Evolutionary conservation across 2,888 invertebrate genomes (phyloP), one percentile per base, ranked within the genome.

Genomic region (Chloromyia formosa): DNA sequence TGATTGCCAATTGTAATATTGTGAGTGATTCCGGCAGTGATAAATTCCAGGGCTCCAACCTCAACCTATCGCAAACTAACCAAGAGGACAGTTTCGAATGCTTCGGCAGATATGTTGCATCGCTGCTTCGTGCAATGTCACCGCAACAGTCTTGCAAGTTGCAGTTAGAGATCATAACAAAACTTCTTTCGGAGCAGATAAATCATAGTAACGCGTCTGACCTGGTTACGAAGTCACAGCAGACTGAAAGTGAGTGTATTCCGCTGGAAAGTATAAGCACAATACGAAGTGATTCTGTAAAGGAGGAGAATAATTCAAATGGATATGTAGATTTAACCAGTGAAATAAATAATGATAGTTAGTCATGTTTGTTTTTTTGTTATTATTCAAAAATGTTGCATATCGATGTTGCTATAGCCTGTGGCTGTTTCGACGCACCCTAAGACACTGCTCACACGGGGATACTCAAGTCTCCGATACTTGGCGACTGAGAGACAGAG

Each of bases 291-390:
- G 68, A 27, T 53, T 7, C 49, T 27, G 68, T 69, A 22, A 69
- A 69, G 14, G 53, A 53, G 10, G 68, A 54, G 53, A 27, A 27
- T 27, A 54, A 7, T 9, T 16, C 53, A n/a, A 27, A 27, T 53
- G 53, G 27, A 23, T 69, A 22, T 53, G 68, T 69, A 27, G 68
- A 69, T 54, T 27, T 69, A 54, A 69, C 68, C 4, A 69, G 9
- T 23, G 68, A 69, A 69, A 49, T 69, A 69, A 69, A 69, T 69
- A 53, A 69, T 69, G 68, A 69, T 10, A 69, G 54, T 54, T 69
- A 54, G 1, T 27, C 5, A 5, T 66, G 14, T 49, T 20, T 64
- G 16, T 22, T 40, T 64, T 64, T 42, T 40, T 16, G 35, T 64
- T 42, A 40, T 22, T 60, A n/a, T n/a, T n/a, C n/a, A n/a, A n/a